Evolutionary conservation across 2,797 vertebrate species (phyloP).

Genomic region (Sylvia borin): DNA sequence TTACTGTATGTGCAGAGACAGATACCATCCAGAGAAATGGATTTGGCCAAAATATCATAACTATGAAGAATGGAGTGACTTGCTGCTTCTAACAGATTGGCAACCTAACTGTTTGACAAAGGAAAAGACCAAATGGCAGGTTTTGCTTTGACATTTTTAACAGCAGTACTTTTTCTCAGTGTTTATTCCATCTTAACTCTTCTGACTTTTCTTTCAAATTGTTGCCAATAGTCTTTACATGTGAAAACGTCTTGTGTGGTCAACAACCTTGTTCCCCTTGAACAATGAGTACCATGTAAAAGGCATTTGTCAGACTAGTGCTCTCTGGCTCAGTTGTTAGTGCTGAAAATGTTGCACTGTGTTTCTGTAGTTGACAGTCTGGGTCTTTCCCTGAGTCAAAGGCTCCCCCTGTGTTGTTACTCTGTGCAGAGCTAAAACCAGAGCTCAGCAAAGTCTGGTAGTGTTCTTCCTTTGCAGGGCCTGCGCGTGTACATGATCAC

Average conservation of each 20-base stretch:
- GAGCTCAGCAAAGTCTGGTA: background rate
- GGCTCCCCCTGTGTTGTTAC: background rate
- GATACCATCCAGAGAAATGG: background rate
- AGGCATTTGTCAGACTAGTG: background rate
- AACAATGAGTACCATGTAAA: background rate
- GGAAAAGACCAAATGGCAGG: background rate
- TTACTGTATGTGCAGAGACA: background rate
- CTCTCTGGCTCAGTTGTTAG: background rate
- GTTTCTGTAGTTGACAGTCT: background rate
- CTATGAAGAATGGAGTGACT: background rate
- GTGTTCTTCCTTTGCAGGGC: background rate
- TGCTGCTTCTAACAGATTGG: background rate
- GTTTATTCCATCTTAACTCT: background rate
- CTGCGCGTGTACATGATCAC: conserved; percentile 21
- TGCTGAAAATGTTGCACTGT: background rate
- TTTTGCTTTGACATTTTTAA: background rate
- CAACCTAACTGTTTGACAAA: background rate
- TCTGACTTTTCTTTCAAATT: background rate
- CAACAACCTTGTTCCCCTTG: background rate
- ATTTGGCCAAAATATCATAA: background rate
- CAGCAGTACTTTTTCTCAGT: background rate
- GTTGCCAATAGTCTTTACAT: background rate
- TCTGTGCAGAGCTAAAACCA: background rate
- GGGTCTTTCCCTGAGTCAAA: background rate
- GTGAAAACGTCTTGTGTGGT: background rate